Evolutionary conservation across 2,888 invertebrate genomes (phyloP), one percentile per base, ranked within the genome.

Genomic region (Tuta absoluta): DNA sequence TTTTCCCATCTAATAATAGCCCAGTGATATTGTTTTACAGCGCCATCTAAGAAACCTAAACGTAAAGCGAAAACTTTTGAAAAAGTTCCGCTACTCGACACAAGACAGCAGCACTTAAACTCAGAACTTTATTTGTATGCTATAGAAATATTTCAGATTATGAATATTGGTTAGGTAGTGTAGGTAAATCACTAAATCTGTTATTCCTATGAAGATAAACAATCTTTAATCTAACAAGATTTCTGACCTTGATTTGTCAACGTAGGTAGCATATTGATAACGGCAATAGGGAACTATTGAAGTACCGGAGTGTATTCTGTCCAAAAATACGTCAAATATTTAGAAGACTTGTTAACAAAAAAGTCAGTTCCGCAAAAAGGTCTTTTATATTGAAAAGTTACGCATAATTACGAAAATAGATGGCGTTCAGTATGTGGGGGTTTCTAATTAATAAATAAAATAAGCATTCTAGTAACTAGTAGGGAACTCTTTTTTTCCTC

Each of bases 41-140:
- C 24, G 56, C 56, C 56, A 28, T 56, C 56, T 56, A 2, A n/a
- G 19, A 33, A 28, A 24, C 24, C n/a, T n/a, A n/a, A n/a, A n/a
- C n/a, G n/a, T n/a, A 12, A 24, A 4, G 19, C 51, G 14, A 1
- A 23, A 53, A 21, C 21, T 12, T 62, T 69, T 45, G 17, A 49
- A 49, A 19, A 33, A 75, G 73, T 82, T 58, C 61, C 5, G 71
- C 88, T 85, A 87, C 81, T 84, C 76, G 70, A 68, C 79, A 69
- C 78, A 77, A 85, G 87, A 78, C 83, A 83, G 77, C 80, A 33
- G 48, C 67, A 57, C 28, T 33, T 28, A 10, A n/a, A n/a, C n/a
- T n/a, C n/a, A n/a, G n/a, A n/a, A n/a, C n/a, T n/a, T n/a, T n/a
- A n/a, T n/a, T n/a, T n/a, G n/a, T n/a, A n/a, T n/a, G n/a, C n/a